Conservation (phyloP, 2,113 vertebrate genomes). For the Pachycephala philippinensis region DNA sequence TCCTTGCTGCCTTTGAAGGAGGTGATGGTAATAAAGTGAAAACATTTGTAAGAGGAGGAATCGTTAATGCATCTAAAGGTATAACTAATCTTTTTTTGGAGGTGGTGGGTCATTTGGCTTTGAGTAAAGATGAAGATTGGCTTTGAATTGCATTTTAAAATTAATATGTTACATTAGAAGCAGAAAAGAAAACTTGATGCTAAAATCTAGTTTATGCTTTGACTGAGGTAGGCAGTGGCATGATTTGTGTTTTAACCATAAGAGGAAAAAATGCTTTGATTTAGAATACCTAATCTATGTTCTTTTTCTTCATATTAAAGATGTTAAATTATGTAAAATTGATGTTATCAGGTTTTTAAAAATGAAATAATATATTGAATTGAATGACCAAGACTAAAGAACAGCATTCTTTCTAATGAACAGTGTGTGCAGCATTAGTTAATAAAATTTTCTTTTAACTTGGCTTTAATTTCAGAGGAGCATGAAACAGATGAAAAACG, state of each 20-base stretch:
- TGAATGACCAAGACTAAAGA: background rate
- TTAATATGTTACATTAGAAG: background rate
- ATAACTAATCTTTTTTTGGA: background rate
- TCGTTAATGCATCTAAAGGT: constrained; percentile 97
- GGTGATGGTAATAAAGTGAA: constrained; percentile 93
- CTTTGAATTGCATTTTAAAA: background rate
- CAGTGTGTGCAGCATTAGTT: background rate
- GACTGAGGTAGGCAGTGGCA: background rate
- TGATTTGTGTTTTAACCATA: background rate
- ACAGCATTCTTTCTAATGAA: background rate
- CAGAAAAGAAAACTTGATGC: background rate
- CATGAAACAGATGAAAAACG: constrained; percentile 89
- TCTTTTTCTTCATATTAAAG: background rate
- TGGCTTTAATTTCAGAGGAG: constrained; percentile 80
- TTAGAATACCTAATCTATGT: background rate
- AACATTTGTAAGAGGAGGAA: constrained; percentile 95
- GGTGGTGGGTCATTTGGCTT: background rate
- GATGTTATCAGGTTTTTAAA: rapidly evolving
- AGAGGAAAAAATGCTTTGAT: background rate
- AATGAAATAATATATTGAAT: background rate
- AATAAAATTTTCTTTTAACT: background rate
- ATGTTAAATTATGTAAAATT: background rate
- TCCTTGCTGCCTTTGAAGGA: constrained; percentile 98
- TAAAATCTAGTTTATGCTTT: background rate
- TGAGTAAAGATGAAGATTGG: background rate